phyloP scores from a whole-genome alignment of 2,113 vertebrate species.

The Morone chrysops region DNA sequence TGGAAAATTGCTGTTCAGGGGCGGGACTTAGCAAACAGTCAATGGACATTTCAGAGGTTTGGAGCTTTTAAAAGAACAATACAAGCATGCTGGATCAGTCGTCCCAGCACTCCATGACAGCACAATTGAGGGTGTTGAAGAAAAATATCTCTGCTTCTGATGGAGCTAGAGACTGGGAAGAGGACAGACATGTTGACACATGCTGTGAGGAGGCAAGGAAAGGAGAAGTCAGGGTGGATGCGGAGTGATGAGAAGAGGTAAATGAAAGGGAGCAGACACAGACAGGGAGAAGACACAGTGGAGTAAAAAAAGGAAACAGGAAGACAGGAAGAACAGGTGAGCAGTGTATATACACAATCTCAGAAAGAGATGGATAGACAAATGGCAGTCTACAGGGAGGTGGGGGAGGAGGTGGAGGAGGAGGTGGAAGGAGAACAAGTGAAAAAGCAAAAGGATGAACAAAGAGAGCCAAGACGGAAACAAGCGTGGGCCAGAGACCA shows the following conservation, averaged over 20 bases:
- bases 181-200: conserved; percentile 42
- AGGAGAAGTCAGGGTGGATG: conserved; percentile 18
- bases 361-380: conserved; percentile 44
- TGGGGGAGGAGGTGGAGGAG: conserved; percentile 23
- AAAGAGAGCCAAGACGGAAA: conserved; percentile 68
- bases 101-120: conserved; percentile 13
- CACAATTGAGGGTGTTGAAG: neutral
- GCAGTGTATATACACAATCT: conserved; percentile 17
- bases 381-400: conserved; percentile 38
- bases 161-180: conserved; percentile 2
- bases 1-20: neutral
- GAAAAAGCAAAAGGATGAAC: conserved; percentile 56
- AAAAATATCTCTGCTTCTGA: too few relatives aligned
- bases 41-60: neutral
- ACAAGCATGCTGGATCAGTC: conserved; percentile 17
- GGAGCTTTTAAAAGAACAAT: conserved; percentile 25
- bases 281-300: conserved; percentile 12
- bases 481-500: conserved; percentile 68
- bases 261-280: conserved; percentile 31
- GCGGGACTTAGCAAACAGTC: neutral
- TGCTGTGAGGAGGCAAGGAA: conserved; percentile 26
- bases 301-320: conserved; percentile 30
- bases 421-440: conserved; percentile 34
- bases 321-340: conserved; percentile 31
- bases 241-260: conserved; percentile 23